Evolutionary conservation across 2,888 invertebrate genomes (phyloP).

Genomic region (Epinotia demarniana): DNA sequence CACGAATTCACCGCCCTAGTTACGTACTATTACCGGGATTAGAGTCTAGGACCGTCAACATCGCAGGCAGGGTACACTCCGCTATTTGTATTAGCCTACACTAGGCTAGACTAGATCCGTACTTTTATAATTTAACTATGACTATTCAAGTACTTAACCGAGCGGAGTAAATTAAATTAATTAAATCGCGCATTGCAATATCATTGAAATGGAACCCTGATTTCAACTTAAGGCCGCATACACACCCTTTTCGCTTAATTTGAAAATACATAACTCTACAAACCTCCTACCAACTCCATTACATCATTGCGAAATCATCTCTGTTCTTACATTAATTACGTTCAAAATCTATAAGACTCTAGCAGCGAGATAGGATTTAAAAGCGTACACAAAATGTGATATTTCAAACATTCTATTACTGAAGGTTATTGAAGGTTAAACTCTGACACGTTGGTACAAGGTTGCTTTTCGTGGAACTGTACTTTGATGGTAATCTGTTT

Average conservation of each 20-base stretch:
- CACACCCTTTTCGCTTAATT: not conserved
- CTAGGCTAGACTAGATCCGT: not conserved
- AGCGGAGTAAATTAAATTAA: constrained; percentile 27
- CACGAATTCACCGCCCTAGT: too few relatives aligned
- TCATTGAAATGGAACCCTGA: constrained; percentile 3
- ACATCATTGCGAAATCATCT: not conserved
- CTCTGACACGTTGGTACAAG: not conserved
- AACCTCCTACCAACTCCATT: too few relatives aligned
- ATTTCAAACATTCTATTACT: not conserved
- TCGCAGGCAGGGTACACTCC: too few relatives aligned
- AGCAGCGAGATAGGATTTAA: too few relatives aligned
- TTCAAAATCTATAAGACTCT: not conserved
- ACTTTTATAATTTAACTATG: constrained; percentile 12
- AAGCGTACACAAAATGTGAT: not conserved
- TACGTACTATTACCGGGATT: too few relatives aligned
- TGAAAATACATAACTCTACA: not conserved
- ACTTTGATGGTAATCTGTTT: not conserved
- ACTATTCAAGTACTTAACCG: constrained; percentile 6
- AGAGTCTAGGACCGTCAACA: too few relatives aligned
- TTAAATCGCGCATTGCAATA: constrained; percentile 11
- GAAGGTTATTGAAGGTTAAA: not conserved
- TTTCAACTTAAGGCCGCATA: not conserved
- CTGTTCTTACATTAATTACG: not conserved
- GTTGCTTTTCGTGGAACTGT: not conserved
- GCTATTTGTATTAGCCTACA: not conserved